These are phyloP conservation scores for Hypomecis punctinalis DNA, from an alignment of 2,888 invertebrate genomes.

Conservation along the genomic window DNA sequence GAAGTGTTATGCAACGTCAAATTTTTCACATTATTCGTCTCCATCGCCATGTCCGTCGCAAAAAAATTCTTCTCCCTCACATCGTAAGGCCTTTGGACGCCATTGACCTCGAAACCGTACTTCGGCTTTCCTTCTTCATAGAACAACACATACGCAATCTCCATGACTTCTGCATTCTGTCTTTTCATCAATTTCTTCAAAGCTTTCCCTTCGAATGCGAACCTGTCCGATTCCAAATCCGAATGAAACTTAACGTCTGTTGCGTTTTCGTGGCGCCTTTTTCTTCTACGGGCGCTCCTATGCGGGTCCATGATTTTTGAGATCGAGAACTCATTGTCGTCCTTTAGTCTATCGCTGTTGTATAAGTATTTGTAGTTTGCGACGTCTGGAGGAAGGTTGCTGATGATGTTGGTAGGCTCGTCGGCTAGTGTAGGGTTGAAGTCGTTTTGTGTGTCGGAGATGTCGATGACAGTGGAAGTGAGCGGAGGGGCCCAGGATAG, in stretches of 20 bases:
- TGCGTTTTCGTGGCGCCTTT: conserved; percentile 69
- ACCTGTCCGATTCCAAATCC: conserved; percentile 51
- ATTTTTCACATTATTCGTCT: conserved; percentile 68
- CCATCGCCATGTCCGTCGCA: conserved; percentile 65
- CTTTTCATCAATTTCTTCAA: conserved; percentile 62
- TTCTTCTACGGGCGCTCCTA: conserved; percentile 66
- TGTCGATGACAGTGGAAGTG: conserved; percentile 56
- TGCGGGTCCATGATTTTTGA: conserved; percentile 63
- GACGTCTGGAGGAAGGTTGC: conserved; percentile 53
- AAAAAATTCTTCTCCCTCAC: conserved; percentile 71
- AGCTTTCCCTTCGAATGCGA: conserved; percentile 60
- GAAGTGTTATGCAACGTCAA: conserved; percentile 73
- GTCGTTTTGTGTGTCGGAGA: conserved; percentile 29
- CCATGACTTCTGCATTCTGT: conserved; percentile 60
- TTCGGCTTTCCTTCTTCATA: conserved; percentile 74
- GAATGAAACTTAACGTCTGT: conserved; percentile 62
- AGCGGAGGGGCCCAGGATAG: conserved; percentile 92
- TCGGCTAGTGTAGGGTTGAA: conserved; percentile 58
- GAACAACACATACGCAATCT: conserved; percentile 76
- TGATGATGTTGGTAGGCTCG: conserved; percentile 58
- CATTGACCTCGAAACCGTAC: conserved; percentile 58
- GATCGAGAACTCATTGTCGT: conserved; percentile 64
- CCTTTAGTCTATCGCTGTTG: conserved; percentile 63
- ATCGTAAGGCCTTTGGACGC: conserved; percentile 62
- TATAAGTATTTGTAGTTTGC: conserved; percentile 59